Conservation (phyloP, 2,113 vertebrate species). For the Probosciger aterrimus region DNA sequence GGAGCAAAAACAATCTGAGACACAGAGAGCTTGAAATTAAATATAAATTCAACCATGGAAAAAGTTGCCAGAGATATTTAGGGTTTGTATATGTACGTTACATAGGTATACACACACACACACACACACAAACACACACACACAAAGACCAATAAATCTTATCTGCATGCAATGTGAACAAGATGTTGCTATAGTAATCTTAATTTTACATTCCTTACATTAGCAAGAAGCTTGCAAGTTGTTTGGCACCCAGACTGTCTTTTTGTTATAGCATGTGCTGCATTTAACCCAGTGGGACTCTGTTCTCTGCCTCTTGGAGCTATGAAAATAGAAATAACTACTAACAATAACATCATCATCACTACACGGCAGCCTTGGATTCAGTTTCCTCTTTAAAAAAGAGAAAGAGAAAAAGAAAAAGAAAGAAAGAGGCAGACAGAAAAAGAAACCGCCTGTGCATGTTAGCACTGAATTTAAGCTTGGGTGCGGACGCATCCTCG, state of each 20-base stretch:
- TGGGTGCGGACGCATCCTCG: fast-evolving
- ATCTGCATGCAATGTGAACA: not conserved
- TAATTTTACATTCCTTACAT: constrained; percentile 41
- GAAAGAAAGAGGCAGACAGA: not conserved
- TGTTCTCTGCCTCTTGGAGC: not conserved
- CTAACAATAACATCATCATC: not conserved
- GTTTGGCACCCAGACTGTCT: constrained; percentile 12
- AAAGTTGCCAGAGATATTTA: constrained; percentile 6
- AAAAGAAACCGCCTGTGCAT: not conserved
- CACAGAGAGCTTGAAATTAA: not conserved
- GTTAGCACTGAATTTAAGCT: not conserved
- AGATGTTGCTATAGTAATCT: constrained; percentile 55
- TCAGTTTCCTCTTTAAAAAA: not conserved
- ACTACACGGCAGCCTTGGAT: not conserved
- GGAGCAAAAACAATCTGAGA: not conserved
- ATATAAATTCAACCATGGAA: not conserved
- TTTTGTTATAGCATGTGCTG: constrained; percentile 6
- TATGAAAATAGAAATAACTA: constrained; percentile 26
- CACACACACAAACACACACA: not conserved
- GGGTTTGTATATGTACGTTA: not conserved
- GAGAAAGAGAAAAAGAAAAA: not conserved
- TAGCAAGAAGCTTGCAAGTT: constrained; percentile 10
- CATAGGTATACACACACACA: not conserved
- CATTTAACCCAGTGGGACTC: constrained; percentile 14
- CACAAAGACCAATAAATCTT: not conserved